A percentile compares a stretch with the other conserved stretches of the same genome.
These are phyloP conservation scores for human (Homo sapiens) DNA, from an alignment of 2,113 vertebrate genomes.

Conservation along the genomic window DNA sequence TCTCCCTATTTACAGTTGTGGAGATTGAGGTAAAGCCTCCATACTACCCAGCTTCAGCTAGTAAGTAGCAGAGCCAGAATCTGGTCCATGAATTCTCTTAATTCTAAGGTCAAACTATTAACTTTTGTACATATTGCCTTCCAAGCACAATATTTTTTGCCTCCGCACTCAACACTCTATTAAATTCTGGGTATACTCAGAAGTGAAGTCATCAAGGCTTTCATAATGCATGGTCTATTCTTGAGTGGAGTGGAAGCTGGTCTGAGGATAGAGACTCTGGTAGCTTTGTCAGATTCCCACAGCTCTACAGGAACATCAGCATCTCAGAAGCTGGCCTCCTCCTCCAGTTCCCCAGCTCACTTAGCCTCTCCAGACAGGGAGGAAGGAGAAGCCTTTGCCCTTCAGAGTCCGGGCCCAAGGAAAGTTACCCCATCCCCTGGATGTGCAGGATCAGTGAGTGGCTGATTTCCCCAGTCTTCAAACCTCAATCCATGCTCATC, in stretches of 20 bases:
- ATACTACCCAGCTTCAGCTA: neutral
- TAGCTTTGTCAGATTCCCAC: neutral
- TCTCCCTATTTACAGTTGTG: neutral
- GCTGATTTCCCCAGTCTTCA: conserved; percentile 12
- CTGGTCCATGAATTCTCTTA: neutral
- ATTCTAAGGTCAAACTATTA: neutral
- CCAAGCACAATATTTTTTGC: neutral
- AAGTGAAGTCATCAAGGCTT: neutral
- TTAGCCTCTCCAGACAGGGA: neutral
- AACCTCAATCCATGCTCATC: neutral
- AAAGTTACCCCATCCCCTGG: neutral
- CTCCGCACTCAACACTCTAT: neutral
- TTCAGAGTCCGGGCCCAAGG: neutral
- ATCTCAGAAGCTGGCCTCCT: neutral
- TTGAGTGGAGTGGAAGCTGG: neutral
- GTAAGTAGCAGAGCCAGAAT: neutral
- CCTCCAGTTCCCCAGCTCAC: neutral
- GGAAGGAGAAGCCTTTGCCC: neutral
- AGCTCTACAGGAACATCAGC: neutral
- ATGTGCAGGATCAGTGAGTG: neutral
- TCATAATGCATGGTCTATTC: neutral
- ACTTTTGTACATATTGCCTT: neutral
- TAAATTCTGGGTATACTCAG: neutral
- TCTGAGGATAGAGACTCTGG: neutral
- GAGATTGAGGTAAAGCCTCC: neutral